Conservation (phyloP, 2,888 invertebrate species). For the Lampropteryx suffumata region DNA sequence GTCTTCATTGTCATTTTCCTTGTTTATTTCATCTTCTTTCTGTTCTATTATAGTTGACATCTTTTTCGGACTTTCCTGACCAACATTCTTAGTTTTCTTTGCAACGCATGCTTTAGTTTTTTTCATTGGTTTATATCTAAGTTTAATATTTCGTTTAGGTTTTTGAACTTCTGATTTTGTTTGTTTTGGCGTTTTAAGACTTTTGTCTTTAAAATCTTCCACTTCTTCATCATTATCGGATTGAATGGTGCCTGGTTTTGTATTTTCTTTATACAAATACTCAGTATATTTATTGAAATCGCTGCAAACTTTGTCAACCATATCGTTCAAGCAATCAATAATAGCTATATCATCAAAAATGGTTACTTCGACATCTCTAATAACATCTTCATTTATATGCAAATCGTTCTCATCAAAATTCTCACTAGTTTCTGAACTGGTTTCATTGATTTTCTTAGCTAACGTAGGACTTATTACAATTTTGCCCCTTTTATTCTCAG, state of each 20-base stretch:
- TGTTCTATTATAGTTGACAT: conserved; percentile 53
- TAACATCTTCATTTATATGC: conserved; percentile 32
- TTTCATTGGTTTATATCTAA: conserved; percentile 39
- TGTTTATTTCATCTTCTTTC: conserved; percentile 24
- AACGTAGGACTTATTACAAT: conserved; percentile 56
- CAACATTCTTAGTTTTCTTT: conserved; percentile 34
- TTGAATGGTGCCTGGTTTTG: conserved; percentile 5
- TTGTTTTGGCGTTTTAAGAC: conserved; percentile 18
- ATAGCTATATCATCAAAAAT: conserved; percentile 49
- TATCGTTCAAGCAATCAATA: conserved; percentile 56
- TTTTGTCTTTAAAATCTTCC: conserved; percentile 15
- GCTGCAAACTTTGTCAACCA: conserved; percentile 60
- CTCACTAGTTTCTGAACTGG: conserved; percentile 56
- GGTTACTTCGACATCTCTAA: conserved; percentile 30
- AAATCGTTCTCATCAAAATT: conserved; percentile 42
- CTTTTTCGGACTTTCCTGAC: conserved; percentile 33
- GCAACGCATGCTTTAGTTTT: conserved; percentile 26
- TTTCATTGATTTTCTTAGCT: conserved; percentile 60
- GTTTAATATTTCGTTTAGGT: conserved; percentile 37
- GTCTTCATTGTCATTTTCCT: conserved; percentile 8
- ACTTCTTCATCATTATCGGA: neutral
- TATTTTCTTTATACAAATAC: conserved; percentile 38
- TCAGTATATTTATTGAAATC: conserved; percentile 54
- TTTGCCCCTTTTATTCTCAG: conserved; percentile 43
- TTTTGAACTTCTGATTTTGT: conserved; percentile 21